phyloP scores from a whole-genome alignment of 2,113 vertebrate genomes.

The Clupea harengus region DNA sequence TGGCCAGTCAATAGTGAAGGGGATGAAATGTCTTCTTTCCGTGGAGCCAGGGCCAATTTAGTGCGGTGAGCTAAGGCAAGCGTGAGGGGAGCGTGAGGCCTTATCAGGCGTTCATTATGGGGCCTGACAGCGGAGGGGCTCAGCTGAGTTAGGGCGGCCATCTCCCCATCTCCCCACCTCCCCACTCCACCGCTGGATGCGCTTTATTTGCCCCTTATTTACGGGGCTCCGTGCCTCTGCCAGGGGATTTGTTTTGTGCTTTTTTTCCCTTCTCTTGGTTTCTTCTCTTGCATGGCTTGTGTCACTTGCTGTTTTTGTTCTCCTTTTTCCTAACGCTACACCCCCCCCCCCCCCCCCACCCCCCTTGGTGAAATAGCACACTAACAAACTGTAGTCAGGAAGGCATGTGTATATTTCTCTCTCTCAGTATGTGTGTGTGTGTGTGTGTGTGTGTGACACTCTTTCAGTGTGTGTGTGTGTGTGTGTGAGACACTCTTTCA shows the following conservation, averaged over 20 bases:
- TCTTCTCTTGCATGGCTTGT: background rate
- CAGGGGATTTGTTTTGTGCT: slow-evolving; percentile 29
- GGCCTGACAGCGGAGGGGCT: slow-evolving; percentile 35
- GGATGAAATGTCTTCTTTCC: slow-evolving; percentile 42
- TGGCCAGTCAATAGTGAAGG: slow-evolving; percentile 36
- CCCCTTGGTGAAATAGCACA: no score
- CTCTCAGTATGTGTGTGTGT: slow-evolving; percentile 3
- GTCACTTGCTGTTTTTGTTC: background rate
- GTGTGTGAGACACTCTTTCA: background rate
- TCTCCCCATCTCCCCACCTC: no score
- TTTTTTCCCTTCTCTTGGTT: background rate
- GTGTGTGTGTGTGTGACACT: slow-evolving; percentile 15
- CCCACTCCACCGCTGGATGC: slow-evolving; percentile 23
- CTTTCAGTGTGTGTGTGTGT: background rate
- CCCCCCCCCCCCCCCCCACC: background rate
- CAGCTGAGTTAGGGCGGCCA: slow-evolving; percentile 37
- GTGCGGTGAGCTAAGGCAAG: slow-evolving; percentile 1
- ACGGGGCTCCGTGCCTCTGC: background rate
- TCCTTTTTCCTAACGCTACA: background rate
- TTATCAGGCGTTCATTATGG: slow-evolving; percentile 50
- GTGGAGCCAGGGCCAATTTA: slow-evolving; percentile 44
- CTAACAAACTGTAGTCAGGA: no score
- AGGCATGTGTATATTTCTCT: background rate
- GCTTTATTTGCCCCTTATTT: slow-evolving; percentile 49
- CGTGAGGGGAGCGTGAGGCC: slow-evolving; percentile 27